Percentiles rank a stretch among this genome's conserved stretches.
Evolutionary conservation across 2,113 vertebrate species (phyloP).

Genomic region (Agelaius tricolor): DNA sequence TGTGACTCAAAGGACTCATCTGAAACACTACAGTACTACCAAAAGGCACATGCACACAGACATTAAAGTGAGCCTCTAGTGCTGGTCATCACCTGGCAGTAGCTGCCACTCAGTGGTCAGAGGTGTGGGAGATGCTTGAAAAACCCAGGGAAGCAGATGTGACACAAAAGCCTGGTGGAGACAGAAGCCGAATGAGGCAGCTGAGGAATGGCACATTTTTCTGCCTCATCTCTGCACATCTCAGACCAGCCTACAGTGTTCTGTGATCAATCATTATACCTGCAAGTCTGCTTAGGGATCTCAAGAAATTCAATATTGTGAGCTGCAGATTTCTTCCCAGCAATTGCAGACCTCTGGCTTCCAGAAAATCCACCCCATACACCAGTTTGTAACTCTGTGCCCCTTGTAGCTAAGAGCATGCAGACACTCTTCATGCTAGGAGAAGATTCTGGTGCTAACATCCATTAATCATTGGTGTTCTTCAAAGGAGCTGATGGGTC

Average conservation of each 20-base stretch:
- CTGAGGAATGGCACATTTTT: background rate
- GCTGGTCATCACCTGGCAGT: background rate
- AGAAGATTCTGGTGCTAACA: background rate
- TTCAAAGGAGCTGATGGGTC: background rate
- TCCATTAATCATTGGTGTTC: background rate
- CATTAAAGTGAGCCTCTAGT: background rate
- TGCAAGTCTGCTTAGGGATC: slow-evolving; percentile 32
- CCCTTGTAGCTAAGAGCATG: rapidly evolving
- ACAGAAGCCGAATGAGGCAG: background rate
- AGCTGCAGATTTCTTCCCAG: slow-evolving; percentile 33
- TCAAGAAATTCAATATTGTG: slow-evolving; percentile 26
- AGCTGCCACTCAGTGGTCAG: background rate
- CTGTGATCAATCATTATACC: slow-evolving; percentile 47
- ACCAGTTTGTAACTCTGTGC: background rate
- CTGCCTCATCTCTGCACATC: background rate
- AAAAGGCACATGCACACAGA: background rate
- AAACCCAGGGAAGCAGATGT: background rate
- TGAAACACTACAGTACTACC: background rate
- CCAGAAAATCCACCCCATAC: background rate
- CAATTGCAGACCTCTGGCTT: background rate
- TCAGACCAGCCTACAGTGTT: background rate
- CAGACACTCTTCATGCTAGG: background rate
- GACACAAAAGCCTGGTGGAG: background rate
- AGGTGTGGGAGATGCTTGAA: background rate
- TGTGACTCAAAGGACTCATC: background rate